Evolutionary conservation across 92 coral and sea anemone genomes (phyloP).

Genomic region (Palythoa grandiflora): DNA sequence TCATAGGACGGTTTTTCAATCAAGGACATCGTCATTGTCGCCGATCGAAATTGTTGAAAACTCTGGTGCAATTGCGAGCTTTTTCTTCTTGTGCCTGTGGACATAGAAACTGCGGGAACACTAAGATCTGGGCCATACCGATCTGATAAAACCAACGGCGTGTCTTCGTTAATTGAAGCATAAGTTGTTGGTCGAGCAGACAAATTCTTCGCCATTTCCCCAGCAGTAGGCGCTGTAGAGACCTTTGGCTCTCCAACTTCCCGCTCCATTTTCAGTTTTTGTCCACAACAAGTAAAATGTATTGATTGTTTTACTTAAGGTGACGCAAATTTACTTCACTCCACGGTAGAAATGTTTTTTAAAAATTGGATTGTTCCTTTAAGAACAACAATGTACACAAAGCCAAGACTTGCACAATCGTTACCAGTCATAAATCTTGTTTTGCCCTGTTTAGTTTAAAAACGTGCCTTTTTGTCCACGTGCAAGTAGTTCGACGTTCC

Average conservation of each 20-base stretch:
- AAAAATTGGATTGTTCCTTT: neutral
- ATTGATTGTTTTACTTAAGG: neutral
- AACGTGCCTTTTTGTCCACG: conserved; percentile 7
- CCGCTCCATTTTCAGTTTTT: conserved; percentile 16
- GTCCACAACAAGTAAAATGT: neutral
- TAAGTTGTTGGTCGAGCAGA: neutral
- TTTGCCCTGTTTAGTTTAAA: neutral
- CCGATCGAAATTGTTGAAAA: conserved; percentile 67
- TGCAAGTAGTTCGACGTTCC: conserved; percentile 18
- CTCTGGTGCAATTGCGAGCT: conserved; percentile 71
- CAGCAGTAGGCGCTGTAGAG: neutral
- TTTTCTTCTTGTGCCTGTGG: conserved; percentile 20
- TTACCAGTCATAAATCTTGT: neutral
- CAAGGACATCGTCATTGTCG: conserved; percentile 84
- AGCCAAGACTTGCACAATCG: conserved; percentile 4
- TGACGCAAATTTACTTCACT: neutral
- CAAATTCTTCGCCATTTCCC: neutral
- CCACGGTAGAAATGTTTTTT: neutral
- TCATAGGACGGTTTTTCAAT: conserved; percentile 84
- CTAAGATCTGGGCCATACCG: conserved; percentile 1
- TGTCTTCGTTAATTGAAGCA: conserved; percentile 17
- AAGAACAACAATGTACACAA: neutral
- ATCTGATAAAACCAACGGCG: conserved; percentile 19
- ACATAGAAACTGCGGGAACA: conserved; percentile 8
- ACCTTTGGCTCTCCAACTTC: neutral